Evolutionary conservation across 2,888 invertebrate species (phyloP).

Genomic region (Alloscopus bannaensis): DNA sequence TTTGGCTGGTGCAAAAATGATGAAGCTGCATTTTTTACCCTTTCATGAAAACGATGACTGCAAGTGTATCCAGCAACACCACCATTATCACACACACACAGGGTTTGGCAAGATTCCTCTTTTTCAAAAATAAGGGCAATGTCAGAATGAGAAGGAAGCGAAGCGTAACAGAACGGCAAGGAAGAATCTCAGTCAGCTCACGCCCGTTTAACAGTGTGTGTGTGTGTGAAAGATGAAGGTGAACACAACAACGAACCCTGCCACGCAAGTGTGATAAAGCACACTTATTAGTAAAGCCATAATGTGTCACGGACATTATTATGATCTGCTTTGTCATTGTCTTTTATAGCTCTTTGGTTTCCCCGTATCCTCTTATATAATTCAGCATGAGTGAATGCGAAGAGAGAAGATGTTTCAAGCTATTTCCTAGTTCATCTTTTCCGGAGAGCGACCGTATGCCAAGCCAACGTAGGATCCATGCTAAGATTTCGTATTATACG

Average conservation of each 20-base stretch:
- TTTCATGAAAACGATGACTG: constrained; percentile 33
- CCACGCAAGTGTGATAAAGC: constrained; percentile 42
- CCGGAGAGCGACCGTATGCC: too few species aligned
- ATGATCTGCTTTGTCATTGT: constrained; percentile 62
- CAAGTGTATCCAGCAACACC: constrained; percentile 32
- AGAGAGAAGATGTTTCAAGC: neutral
- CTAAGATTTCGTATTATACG: neutral
- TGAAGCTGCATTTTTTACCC: constrained; percentile 61
- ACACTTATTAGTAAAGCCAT: constrained; percentile 58
- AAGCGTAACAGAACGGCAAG: constrained; percentile 59
- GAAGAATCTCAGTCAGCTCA: constrained; percentile 47
- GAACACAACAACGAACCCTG: constrained; percentile 2
- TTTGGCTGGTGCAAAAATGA: constrained; percentile 60
- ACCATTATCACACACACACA: constrained; percentile 6
- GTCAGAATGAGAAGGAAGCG: constrained; percentile 48
- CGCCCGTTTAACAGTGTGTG: constrained; percentile 26
- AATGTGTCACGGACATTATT: constrained; percentile 63
- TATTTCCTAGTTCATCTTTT: too few species aligned
- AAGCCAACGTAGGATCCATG: neutral
- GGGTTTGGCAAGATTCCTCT: constrained; percentile 55
- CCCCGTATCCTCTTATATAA: too few species aligned
- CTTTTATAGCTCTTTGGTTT: constrained; percentile 46
- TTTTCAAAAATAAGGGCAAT: constrained; percentile 44
- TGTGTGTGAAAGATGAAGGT: constrained; percentile 21
- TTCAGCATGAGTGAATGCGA: neutral